These are phyloP conservation scores for Eumaeus atala DNA, from an alignment of 1,140 invertebrate species.

Conservation along the genomic window DNA sequence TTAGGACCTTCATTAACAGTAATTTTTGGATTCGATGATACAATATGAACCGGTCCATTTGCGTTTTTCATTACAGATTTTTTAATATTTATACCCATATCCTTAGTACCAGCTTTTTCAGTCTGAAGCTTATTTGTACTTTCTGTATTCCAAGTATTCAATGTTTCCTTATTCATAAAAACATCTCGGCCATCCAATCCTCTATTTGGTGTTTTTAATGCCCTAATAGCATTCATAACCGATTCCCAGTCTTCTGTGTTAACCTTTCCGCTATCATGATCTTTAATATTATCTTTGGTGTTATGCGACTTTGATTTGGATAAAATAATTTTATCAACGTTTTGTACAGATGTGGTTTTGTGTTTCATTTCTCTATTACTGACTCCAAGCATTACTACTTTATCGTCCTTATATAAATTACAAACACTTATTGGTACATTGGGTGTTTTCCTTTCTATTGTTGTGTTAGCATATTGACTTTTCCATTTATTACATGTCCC, in stretches of 20 bases:
- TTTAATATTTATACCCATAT: background rate
- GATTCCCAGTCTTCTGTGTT: background rate
- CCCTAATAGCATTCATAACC: conserved; percentile 27
- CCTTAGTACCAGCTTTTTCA: too few species aligned
- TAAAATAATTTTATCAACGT: background rate
- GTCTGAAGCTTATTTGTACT: background rate
- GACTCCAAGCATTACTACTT: conserved; percentile 3
- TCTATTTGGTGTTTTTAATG: conserved; percentile 53
- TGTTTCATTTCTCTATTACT: background rate
- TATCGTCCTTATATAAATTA: background rate
- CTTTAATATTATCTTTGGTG: background rate
- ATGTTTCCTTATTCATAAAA: conserved; percentile 36
- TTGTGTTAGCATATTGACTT: conserved; percentile 3
- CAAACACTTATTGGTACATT: background rate
- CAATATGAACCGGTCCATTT: background rate
- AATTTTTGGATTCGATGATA: background rate
- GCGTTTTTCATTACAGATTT: background rate
- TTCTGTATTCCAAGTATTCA: conserved; percentile 12
- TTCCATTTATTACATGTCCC: background rate
- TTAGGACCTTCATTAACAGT: background rate
- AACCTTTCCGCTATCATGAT: background rate
- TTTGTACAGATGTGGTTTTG: background rate
- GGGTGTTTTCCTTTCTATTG: background rate
- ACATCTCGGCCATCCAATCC: conserved; percentile 48
- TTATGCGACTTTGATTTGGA: background rate